Evolutionary conservation across 2,797 vertebrate species (phyloP), one percentile per base, ranked within the genome.

Genomic region (Sebastolobus alascanus): DNA sequence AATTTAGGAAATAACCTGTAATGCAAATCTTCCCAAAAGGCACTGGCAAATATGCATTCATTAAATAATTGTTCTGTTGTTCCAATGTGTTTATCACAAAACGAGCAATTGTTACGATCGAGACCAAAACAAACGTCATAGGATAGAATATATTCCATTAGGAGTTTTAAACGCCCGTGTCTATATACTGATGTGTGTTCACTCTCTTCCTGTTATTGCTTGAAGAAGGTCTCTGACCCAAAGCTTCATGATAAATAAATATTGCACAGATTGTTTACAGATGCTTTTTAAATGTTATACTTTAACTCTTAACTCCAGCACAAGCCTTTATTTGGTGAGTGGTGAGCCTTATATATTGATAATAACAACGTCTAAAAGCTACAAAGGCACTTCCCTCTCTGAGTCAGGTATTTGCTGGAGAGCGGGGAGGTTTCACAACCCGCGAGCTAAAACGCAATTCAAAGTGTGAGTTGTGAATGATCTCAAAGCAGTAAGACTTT

Each of bases 381-480:
- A 38, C 38, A 37, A 40, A 27, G 14, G 38, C 43, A 33, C 16
- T 29, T 50, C n/a, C 22, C 58, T 33, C 65, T 70, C 63, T 54
- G 61, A 11, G 33, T 38, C 9, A 54, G 10, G 31, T n/a, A 56
- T 25, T 22, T 31, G 20, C 50, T 22, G 46, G 8, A 16, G 54
- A 66, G 64, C 20, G 14, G 29, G 25, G 29, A 60, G 46, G 13
- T 55, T 76, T 43, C 60, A 67, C 10, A 52, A 68, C 14, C 61
- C 25, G n/a, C 2, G 1, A 37, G 70, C 29, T 25, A 37, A 37
- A 46, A 73, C 4, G 1, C 22, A 61, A 40, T 68, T 82, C 22
- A 55, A 63, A 52, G 20, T 50, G 50, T 33, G 59, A 70, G 46
- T 72, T 35, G 64, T 50, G 22, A 70, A 69, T 71, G 55, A 64